Base-by-base conservation (phyloP, 2,113 vertebrate genomes). In the Hemichromis elongatus region DNA sequence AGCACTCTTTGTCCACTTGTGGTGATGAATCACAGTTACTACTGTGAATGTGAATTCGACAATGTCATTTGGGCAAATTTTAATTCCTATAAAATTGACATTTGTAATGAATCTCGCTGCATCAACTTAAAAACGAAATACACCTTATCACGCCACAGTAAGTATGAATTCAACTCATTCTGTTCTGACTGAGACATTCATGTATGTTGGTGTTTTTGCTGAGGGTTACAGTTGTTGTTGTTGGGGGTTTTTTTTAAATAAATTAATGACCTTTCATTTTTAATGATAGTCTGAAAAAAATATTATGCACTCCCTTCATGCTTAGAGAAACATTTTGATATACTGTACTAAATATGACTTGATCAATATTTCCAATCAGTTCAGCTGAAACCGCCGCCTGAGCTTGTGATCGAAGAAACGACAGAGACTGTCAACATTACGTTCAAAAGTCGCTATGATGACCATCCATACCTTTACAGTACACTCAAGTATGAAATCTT, bases 41-140 rank as follows among this genome's bases (percentile, higher is more conserved):
- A 12, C 42, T 82, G 88, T 26, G 50, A 35, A 73, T 92, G 86
- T 57, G 6, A 30, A 42, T 0, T 88, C 33, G 24, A 0, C 0
- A 2, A 18, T 26, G 0, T 0, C 0, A 0, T 4, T n/a, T 2
- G 6, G 10, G 0, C 0, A 2, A 0, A 0, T 0, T 4, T 0
- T 1, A 0, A 87, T n/a, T 0, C 0, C 0, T 91, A 81, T 55
- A 0, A 2, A 2, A 82, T 95, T 16, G 0, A 2, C 0, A 37
- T 95, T 47, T 87, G 87, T 56, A 2, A 21, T 12, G 5, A 8
- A 2, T 70, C 85, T 56, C 10, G 0, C 55, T 90, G 86, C 61
- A 1, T 1, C 1, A 0, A 0, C 1, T 1, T 83, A 2, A 1
- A 1, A 2, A 2, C 8, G 1, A 0, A 0, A 0, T 94, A 90